Percentiles rank a stretch among this genome's conserved stretches.
Evolutionary conservation across 2,113 vertebrate species (phyloP).

Genomic region (Dicrurus megarhynchus): DNA sequence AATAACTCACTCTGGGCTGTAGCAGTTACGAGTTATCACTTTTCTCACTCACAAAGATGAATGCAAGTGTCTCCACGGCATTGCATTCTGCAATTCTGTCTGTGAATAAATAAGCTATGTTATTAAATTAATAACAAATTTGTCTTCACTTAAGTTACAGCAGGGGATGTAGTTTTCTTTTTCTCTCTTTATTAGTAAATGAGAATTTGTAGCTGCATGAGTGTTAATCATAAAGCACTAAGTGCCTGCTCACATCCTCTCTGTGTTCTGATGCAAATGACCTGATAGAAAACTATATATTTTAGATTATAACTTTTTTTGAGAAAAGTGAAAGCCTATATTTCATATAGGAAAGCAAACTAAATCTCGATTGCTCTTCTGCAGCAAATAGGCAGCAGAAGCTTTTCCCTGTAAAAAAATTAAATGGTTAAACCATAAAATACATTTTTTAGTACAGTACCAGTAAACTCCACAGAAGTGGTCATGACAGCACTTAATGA

Average conservation of each 20-base stretch:
- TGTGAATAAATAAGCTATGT: constrained; percentile 22
- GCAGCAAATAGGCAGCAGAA: background rate
- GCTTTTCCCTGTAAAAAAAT: background rate
- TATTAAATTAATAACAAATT: constrained; percentile 53
- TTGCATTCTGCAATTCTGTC: background rate
- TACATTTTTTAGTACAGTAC: background rate
- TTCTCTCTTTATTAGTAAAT: constrained; percentile 18
- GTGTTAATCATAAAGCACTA: background rate
- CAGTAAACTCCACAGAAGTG: background rate
- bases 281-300: background rate
- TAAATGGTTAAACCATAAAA: background rate
- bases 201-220: background rate
- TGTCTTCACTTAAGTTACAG: constrained; percentile 2
- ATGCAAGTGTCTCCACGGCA: constrained; percentile 38
- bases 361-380: background rate
- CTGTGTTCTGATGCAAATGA: background rate
- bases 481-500: background rate
- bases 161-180: constrained; percentile 26
- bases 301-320: background rate
- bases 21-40: constrained; percentile 6
- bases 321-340: background rate
- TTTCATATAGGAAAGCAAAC: background rate
- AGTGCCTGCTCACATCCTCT: background rate
- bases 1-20: constrained; percentile 50
- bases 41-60: constrained; percentile 20